Evolutionary conservation across 2,797 vertebrate species (phyloP).

Genomic region (Craterocephalus amniculus): DNA sequence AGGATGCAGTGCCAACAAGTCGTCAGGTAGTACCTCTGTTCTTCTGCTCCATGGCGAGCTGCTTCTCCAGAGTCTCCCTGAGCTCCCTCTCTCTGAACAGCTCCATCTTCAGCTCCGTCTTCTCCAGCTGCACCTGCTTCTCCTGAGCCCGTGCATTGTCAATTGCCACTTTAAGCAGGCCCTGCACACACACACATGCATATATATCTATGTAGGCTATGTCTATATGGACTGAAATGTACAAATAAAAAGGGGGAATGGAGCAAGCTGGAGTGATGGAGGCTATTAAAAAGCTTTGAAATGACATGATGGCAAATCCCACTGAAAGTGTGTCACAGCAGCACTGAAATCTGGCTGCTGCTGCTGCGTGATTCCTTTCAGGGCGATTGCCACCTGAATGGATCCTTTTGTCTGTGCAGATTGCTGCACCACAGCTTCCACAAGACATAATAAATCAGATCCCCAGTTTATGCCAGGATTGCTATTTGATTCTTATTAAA

Average conservation of each 20-base stretch:
- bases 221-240: slow-evolving; percentile 4
- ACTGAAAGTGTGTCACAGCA: slow-evolving; percentile 55
- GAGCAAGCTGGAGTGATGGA: slow-evolving; percentile 48
- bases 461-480: not conserved
- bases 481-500: not conserved
- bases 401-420: slow-evolving; percentile 16
- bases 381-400: slow-evolving; percentile 14
- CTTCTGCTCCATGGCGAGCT: slow-evolving; percentile 98
- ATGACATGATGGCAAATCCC: slow-evolving; percentile 59
- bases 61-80: slow-evolving; percentile 97
- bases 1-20: slow-evolving; percentile 41
- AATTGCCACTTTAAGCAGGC: slow-evolving; percentile 98
- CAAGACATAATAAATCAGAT: not conserved
- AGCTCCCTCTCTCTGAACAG: slow-evolving; percentile 98
- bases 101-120: slow-evolving; percentile 99
- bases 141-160: slow-evolving; percentile 99
- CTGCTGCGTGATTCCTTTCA: slow-evolving; percentile 32
- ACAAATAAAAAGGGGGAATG: slow-evolving; percentile 1
- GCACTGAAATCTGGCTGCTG: slow-evolving; percentile 35
- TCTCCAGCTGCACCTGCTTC: slow-evolving; percentile 99
- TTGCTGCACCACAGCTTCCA: slow-evolving; percentile 2
- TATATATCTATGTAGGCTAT: slow-evolving; percentile 9
- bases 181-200: slow-evolving; percentile 78
- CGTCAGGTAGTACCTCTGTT: slow-evolving; percentile 90
- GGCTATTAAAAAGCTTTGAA: slow-evolving; percentile 57